phyloP scores from a whole-genome alignment of 2,797 vertebrate genomes.

The Acanthiza pusilla region DNA sequence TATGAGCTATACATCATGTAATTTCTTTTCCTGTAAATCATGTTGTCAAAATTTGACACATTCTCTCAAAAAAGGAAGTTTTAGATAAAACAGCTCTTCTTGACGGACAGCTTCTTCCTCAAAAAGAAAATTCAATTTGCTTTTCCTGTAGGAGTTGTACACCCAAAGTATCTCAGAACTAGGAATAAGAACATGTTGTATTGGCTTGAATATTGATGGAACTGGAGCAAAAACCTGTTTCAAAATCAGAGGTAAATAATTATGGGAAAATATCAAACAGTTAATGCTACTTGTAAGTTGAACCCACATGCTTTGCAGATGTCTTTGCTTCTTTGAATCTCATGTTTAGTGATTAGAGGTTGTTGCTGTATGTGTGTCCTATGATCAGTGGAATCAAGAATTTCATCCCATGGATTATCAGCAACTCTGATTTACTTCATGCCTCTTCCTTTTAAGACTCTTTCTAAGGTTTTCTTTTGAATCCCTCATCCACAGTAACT shows the following conservation, averaged over 20 bases:
- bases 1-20: neutral
- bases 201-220: neutral
- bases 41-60: neutral
- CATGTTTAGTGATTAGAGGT: neutral
- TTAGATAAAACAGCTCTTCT: neutral
- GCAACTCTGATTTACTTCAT: neutral
- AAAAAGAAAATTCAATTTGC: neutral
- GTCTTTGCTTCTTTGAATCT: neutral
- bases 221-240: neutral
- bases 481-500: neutral
- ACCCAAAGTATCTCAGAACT: neutral
- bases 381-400: neutral
- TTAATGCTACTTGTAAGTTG: neutral
- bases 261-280: neutral
- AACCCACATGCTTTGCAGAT: neutral
- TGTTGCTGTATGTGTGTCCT: neutral
- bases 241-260: neutral
- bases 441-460: neutral
- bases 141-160: neutral
- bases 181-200: neutral
- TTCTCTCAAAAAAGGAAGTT: neutral
- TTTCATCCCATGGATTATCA: neutral
- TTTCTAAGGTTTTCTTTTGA: neutral
- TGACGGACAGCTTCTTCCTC: neutral
- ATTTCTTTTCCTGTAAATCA: neutral